A percentile compares a stretch with the other conserved stretches of the same genome.
Conservation (phyloP, 2,113 vertebrate species). For the Boleophthalmus pectinirostris region DNA sequence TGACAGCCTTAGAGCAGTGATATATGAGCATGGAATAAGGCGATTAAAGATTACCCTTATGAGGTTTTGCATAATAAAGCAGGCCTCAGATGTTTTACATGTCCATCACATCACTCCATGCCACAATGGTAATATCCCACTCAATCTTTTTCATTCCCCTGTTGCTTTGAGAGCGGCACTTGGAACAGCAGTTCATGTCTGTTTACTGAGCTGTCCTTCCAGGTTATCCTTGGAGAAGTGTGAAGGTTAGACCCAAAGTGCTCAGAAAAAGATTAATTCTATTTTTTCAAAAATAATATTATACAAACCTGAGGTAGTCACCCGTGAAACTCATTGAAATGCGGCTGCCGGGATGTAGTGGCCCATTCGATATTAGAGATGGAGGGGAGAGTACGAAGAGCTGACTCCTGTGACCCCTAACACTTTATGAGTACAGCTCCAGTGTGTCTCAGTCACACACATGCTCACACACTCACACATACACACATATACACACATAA, state of each 20-base stretch:
- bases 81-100: slow-evolving; percentile 8
- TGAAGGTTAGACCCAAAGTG: slow-evolving; percentile 20
- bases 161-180: neutral
- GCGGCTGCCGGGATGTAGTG: slow-evolving; percentile 23
- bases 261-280: slow-evolving; percentile 26
- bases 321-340: slow-evolving; percentile 17
- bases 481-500: too few relatives aligned
- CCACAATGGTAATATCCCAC: neutral
- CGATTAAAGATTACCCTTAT: neutral
- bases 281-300: slow-evolving; percentile 14
- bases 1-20: neutral
- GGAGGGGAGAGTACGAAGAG: neutral
- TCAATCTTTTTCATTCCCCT: slow-evolving; percentile 6
- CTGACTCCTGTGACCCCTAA: slow-evolving; percentile 26
- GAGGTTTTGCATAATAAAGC: neutral
- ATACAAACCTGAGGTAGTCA: slow-evolving; percentile 36
- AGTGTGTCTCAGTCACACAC: slow-evolving; percentile 31
- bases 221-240: slow-evolving; percentile 32
- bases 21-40: neutral
- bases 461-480: neutral
- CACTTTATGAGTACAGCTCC: slow-evolving; percentile 45
- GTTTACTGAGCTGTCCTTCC: slow-evolving; percentile 14
- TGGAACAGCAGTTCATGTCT: neutral
- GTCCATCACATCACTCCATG: neutral
- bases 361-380: slow-evolving; percentile 27